phyloP scores from a whole-genome alignment of 1,140 invertebrate genomes.

The Diprion similis region DNA sequence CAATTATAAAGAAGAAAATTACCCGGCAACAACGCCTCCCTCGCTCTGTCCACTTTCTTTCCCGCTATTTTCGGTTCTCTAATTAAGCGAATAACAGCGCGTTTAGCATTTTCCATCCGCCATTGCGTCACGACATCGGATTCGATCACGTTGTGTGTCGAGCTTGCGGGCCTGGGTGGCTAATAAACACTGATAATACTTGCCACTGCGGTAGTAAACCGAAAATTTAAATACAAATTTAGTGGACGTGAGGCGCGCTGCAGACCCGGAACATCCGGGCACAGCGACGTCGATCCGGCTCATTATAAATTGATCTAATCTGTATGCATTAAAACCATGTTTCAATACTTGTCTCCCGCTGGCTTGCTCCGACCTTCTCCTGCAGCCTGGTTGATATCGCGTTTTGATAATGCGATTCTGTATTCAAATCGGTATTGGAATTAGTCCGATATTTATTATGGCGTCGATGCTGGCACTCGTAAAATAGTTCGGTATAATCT shows the following conservation, averaged over 20 bases:
- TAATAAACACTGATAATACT: conserved; percentile 57
- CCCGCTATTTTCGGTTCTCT: too few species aligned
- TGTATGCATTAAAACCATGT: conserved; percentile 60
- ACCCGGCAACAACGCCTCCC: too few species aligned
- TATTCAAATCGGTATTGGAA: conserved; percentile 56
- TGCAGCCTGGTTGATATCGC: conserved; percentile 50
- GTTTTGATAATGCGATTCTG: conserved; percentile 57
- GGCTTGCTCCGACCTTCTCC: conserved; percentile 27
- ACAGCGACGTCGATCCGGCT: conserved; percentile 43
- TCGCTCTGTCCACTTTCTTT: too few species aligned
- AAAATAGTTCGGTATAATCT: neutral
- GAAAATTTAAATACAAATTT: conserved; percentile 60
- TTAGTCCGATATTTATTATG: conserved; percentile 54
- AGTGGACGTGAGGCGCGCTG: conserved; percentile 13
- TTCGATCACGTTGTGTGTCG: conserved; percentile 30
- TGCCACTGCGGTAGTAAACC: conserved; percentile 52
- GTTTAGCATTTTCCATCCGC: neutral
- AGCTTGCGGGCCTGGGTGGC: conserved; percentile 30
- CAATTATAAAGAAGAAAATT: too few species aligned
- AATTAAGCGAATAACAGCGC: neutral
- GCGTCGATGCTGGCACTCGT: neutral
- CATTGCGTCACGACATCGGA: conserved; percentile 6
- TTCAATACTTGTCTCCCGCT: conserved; percentile 39
- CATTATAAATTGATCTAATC: conserved; percentile 62
- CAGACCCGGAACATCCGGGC: neutral